Evolutionary conservation across 2,888 invertebrate genomes (phyloP).

Genomic region (Cephonodes hylas): DNA sequence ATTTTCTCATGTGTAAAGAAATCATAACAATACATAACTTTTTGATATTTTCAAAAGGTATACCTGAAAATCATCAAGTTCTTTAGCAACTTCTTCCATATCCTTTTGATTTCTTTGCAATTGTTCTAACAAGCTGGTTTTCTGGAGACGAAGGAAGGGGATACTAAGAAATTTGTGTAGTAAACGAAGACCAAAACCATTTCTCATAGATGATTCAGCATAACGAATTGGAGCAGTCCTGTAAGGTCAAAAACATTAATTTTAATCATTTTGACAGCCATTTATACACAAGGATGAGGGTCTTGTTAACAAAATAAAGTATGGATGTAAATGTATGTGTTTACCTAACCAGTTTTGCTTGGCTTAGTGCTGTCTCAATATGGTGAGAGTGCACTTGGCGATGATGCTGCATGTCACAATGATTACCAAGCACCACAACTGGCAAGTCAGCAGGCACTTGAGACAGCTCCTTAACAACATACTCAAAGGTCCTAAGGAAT

Average conservation of each 20-base stretch:
- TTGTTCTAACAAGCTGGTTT: constrained; percentile 90
- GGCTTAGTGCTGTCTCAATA: constrained; percentile 68
- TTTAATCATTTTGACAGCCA: too few relatives aligned
- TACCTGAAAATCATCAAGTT: constrained; percentile 88
- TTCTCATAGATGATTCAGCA: constrained; percentile 96
- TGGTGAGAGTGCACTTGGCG: constrained; percentile 86
- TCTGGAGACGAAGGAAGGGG: constrained; percentile 94
- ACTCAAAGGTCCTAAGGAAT: constrained; percentile 92
- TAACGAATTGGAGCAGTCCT: constrained; percentile 88
- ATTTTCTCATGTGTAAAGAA: too few relatives aligned
- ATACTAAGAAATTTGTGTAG: constrained; percentile 97
- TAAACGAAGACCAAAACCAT: constrained; percentile 95
- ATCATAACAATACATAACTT: too few relatives aligned
- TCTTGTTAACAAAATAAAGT: too few relatives aligned
- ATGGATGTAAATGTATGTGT: not conserved
- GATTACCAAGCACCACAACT: constrained; percentile 94
- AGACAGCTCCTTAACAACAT: constrained; percentile 92
- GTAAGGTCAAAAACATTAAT: too few relatives aligned
- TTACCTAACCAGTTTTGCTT: constrained; percentile 66
- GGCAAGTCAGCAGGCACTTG: constrained; percentile 90
- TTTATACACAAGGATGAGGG: too few relatives aligned
- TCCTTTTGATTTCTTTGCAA: constrained; percentile 92
- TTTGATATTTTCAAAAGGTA: constrained; percentile 18
- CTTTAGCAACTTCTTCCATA: constrained; percentile 87
- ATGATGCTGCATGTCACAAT: constrained; percentile 98